Conservation (phyloP, 2,888 invertebrate genomes). For the Hybos culiciformis region DNA sequence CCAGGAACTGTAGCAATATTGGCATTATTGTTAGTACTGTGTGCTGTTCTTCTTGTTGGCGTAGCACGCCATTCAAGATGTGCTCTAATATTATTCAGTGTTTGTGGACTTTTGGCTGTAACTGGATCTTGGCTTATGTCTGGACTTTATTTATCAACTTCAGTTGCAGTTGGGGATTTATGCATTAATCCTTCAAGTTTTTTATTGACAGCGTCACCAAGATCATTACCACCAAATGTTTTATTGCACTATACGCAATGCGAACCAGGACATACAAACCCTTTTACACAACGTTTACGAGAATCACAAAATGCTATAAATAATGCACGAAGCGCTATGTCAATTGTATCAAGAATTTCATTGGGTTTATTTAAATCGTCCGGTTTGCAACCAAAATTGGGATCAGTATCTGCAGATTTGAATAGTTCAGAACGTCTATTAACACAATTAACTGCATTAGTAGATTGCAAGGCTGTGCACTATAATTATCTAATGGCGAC, state of each 20-base stretch:
- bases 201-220: conserved; percentile 50
- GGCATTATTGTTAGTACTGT: conserved; percentile 71
- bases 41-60: conserved; percentile 78
- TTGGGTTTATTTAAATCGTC: conserved; percentile 35
- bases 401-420: conserved; percentile 62
- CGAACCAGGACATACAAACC: conserved; percentile 63
- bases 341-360: conserved; percentile 34
- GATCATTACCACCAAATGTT: conserved; percentile 43
- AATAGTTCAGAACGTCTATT: conserved; percentile 61
- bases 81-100: conserved; percentile 78
- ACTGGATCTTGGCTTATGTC: conserved; percentile 81
- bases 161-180: conserved; percentile 74
- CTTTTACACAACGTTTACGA: conserved; percentile 67
- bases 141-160: conserved; percentile 70
- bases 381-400: conserved; percentile 57
- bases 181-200: conserved; percentile 76
- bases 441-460: conserved; percentile 50
- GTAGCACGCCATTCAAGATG: conserved; percentile 80
- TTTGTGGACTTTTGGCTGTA: conserved; percentile 72
- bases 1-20: conserved; percentile 79
- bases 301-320: conserved; percentile 58
- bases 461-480: conserved; percentile 74
- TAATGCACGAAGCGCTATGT: conserved; percentile 37
- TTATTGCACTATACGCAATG: conserved; percentile 72
- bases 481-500: conserved; percentile 69